Evolutionary conservation across 2,888 invertebrate genomes (phyloP), one percentile per base, ranked within the genome.

Genomic region (Saturnia japonica): DNA sequence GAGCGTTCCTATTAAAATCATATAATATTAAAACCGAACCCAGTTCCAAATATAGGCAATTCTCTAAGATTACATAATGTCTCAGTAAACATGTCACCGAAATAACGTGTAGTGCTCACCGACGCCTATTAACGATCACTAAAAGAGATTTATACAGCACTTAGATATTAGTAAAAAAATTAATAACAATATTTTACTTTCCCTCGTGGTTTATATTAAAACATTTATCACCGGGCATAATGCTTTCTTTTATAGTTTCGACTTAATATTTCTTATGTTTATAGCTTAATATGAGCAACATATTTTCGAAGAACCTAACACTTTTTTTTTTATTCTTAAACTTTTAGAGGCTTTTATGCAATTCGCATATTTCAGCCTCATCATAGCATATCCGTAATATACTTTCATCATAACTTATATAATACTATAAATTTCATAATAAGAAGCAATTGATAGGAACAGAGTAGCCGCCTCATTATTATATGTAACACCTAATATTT

Each of bases 51-150:
- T 74, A 78, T 80, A 80, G 79, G 68, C 75, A 76, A 77, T 77
- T 75, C 75, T 73, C 74, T 75, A 73, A 72, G 76, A 77, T 83
- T 82, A 82, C 76, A 76, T 81, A 82, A 82, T 83, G 80, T 78
- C 74, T 74, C 72, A 75, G 75, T 81, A 81, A 83, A 82, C 81
- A 74, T 82, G 83, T 79, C 78, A 80, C 77, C 72, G 68, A 40
- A 74, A 71, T 80, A 74, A 82, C 73, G 78, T 72, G 68, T 16
- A 69, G 77, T 76, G 69, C 69, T 74, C 74, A 79, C 74, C 64
- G 66, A 45, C 22, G 68, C 19, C 68, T 71, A 67, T 71, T 75
- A 74, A 78, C 76, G 74, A 73, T 72, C 74, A 72, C 74, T 76
- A 73, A 74, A 76, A 75, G 74, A 75, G 75, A 78, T 77, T 77